Conservation (phyloP, 2,797 vertebrate genomes). For the Bryconaethiops microstoma region DNA sequence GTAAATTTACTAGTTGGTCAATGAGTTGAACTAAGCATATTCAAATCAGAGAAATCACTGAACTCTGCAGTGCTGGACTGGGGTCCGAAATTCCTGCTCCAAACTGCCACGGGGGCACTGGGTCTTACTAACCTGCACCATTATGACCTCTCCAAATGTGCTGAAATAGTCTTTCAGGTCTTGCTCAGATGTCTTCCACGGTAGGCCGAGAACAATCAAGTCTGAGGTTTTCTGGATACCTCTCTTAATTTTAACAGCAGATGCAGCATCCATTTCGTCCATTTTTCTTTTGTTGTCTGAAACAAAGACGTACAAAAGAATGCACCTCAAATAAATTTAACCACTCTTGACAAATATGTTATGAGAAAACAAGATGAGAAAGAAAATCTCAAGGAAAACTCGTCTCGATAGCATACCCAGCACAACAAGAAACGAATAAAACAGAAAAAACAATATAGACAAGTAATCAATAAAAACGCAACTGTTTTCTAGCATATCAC, state of each 20-base stretch:
- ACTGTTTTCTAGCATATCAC: neutral
- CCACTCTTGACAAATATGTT: too few relatives aligned
- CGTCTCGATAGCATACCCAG: too few relatives aligned
- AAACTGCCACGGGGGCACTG: neutral
- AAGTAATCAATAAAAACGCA: neutral
- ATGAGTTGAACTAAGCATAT: neutral
- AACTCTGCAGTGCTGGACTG: neutral
- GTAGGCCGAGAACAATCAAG: constrained; percentile 94
- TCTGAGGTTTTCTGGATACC: constrained; percentile 98
- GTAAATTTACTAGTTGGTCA: neutral
- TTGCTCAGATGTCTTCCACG: constrained; percentile 97
- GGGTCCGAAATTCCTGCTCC: neutral
- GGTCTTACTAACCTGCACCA: constrained; percentile 91
- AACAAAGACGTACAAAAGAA: neutral
- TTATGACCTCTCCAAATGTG: constrained; percentile 97
- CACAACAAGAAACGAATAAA: too few relatives aligned
- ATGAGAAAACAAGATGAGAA: too few relatives aligned
- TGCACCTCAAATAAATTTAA: neutral
- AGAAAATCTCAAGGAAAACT: too few relatives aligned
- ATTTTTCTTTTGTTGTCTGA: constrained; percentile 99
- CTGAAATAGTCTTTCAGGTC: constrained; percentile 97
- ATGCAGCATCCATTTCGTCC: constrained; percentile 97
- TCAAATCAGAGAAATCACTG: neutral
- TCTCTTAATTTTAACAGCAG: constrained; percentile 95
- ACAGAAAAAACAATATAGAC: too few relatives aligned